Base-by-base conservation (phyloP, 2,113 vertebrate genomes). In the Centropus bengalensis region DNA sequence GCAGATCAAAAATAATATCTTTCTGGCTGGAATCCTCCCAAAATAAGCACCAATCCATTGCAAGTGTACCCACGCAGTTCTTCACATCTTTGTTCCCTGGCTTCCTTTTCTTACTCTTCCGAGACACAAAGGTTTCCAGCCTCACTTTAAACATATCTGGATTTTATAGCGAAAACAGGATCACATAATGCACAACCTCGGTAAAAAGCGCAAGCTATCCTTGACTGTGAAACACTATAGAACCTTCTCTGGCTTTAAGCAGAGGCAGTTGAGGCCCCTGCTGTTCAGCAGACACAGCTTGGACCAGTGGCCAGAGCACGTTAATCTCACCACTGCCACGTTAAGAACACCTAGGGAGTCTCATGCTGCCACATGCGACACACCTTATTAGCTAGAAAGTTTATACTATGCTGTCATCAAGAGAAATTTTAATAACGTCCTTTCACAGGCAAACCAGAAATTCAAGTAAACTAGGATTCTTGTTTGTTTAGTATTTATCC, bases 401-500 rank as follows among this genome's bases (percentile, higher is more conserved):
- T 91, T 95, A 91, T 56, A 69, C 32, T 82, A 32, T 85, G 80
- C 70, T 82, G 87, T 94, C 89, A 82, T 87, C 95, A 75, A 60
- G 92, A 96, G 86, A 96, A 91, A 86, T 75, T 94, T 90, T 92
- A 94, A 87, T 86, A 81, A 90, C 9, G 63, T 88, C 70, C 89
- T 94, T 96, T 93, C 93, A 93, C 70, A 33, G 89, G 81, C 94
- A 97, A 97, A 95, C 96, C 94, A 92, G 96, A 96, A 97, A 94
- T 93, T 96, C 96, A 93, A 90, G 97, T 94, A 77, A 94, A 93
- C 71, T 47, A 38, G 80, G 91, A 77, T 93, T 94, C 91, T 83
- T 78, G 93, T 88, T 76, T 87, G 64, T 93, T 86, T 79, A 71
- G 91, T 88, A 94, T 73, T 71, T 69, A 33, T 90, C 86, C 93